Evolutionary conservation across 2,113 vertebrate species (phyloP), one percentile per base, ranked within the genome.

Genomic region (Mormyrus iriodes): DNA sequence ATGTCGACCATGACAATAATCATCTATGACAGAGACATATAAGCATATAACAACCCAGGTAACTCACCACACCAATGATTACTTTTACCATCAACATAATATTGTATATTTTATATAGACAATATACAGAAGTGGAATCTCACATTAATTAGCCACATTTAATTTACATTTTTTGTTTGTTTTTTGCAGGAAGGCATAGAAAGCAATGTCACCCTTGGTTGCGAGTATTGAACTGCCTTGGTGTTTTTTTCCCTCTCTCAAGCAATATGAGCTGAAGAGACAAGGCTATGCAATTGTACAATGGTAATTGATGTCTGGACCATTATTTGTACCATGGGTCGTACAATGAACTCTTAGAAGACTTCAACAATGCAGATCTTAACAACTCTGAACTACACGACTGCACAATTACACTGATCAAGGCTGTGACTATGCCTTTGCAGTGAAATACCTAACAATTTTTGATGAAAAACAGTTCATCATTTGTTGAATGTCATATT

Each of bases 131-230:
- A 86, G 92, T 91, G 90, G 85, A 91, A 44, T 48, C 52, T 85
- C 31, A 89, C 90, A 92, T 92, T 95, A 95, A 95, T 94, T 94
- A 94, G 93, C 92, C 86, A 86, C 91, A 92, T 94, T 93, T 91
- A 86, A 92, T 93, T 93, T 90, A 93, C 90, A 92, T 92, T 91
- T 89, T 92, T 93, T n/a, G 24, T 61, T 92, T 90, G 93, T 93
- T 79, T 79, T 79, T 93, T 92, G 91, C 93, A 93, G 89, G 93
- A 90, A 88, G 44, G 89, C 93, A 94, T 94, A 94, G 95, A 94
- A 95, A 93, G 93, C 86, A 51, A 92, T 86, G 76, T 91, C 91
- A 94, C 93, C 93, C 93, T 93, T 94, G 92, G 92, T 90, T 90
- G 89, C 92, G 92, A 92, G 91, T 94, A 95, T 93, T 94, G 91